Base-by-base conservation (phyloP, 2,888 invertebrate species). In the Pristionchus japonicus region DNA sequence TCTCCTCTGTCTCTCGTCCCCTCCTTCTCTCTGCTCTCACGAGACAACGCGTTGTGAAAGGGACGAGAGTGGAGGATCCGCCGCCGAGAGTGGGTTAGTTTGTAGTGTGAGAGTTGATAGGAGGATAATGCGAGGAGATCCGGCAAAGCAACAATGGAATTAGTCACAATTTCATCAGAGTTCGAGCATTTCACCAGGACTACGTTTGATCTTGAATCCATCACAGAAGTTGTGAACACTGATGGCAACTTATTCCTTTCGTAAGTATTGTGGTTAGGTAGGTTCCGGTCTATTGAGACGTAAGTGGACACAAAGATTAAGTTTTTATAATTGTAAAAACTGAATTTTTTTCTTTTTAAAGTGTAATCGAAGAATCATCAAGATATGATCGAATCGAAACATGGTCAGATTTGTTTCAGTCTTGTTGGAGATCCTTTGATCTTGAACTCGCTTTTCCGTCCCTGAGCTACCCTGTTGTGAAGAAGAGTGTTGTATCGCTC, bases 11-110 rank as follows among this genome's bases (percentile, higher is more conserved):
- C 37, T 23, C 70, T 37, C 70, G 23, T 34, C 70, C 23, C 40
- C 27, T 40, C 27, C 31, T 31, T 1, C 13, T 20, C 70, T 13
- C 27, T 31, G 47, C 43, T 43, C 43, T 47, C 77, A 27, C 77
- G 27, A n/a, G 77, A 77, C 67, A 20, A 34, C 34, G 20, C 31
- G 64, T n/a, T n/a, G n/a, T n/a, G n/a, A n/a, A n/a, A 67, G 34
- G 9, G 40, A 74, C n/a, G 40, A 40, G 40, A 27, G 27, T 67
- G 34, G 67, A 40, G 74, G 74, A 74, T 40, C 40, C 17, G 31
- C 40, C 74, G 74, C 74, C 31, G 37, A 37, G 74, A 40, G 74
- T 74, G 74, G 74, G 74, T 74, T 74, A 74, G 74, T 74, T 74
- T 74, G 74, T 74, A 74, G 74, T 31, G 70, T 3, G 67, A 31